Percentiles rank a stretch among this genome's conserved stretches.
Conservation (phyloP, 2,797 vertebrate species). For the Malacoraja senta region DNA sequence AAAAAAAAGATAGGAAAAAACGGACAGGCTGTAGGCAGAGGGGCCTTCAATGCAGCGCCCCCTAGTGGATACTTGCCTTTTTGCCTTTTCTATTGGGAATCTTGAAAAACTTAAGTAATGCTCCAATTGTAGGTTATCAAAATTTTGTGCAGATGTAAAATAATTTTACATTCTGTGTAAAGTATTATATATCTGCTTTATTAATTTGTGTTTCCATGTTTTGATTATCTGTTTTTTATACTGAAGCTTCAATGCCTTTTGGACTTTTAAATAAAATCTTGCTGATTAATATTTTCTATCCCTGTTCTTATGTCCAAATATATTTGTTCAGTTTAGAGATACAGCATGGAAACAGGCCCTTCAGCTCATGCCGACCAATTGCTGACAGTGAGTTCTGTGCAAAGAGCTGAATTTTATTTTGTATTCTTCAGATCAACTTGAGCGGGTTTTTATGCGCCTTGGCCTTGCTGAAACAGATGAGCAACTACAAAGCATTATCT, state of each 20-base stretch:
- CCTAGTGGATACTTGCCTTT: too few species aligned
- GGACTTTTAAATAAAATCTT: not conserved
- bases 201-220: not conserved
- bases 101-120: not conserved
- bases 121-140: not conserved
- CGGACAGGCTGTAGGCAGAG: too few species aligned
- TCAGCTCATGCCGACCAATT: too few species aligned
- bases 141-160: too few species aligned
- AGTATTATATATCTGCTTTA: not conserved
- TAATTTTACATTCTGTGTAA: not conserved
- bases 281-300: not conserved
- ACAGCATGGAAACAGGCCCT: too few species aligned
- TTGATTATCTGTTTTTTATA: not conserved
- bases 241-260: not conserved
- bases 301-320: not conserved
- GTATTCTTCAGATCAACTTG: constrained; percentile 80
- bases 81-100: not conserved
- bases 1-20: too few species aligned
- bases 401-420: constrained; percentile 32
- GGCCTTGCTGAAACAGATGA: constrained; percentile 97
- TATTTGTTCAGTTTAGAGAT: not conserved
- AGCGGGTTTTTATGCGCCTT: constrained; percentile 91
- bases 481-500: constrained; percentile 93
- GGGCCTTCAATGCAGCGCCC: too few species aligned
- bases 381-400: not conserved